These are phyloP conservation scores for Brachionus plicatilis DNA, from an alignment of 1,140 invertebrate species.

Conservation along the genomic window DNA sequence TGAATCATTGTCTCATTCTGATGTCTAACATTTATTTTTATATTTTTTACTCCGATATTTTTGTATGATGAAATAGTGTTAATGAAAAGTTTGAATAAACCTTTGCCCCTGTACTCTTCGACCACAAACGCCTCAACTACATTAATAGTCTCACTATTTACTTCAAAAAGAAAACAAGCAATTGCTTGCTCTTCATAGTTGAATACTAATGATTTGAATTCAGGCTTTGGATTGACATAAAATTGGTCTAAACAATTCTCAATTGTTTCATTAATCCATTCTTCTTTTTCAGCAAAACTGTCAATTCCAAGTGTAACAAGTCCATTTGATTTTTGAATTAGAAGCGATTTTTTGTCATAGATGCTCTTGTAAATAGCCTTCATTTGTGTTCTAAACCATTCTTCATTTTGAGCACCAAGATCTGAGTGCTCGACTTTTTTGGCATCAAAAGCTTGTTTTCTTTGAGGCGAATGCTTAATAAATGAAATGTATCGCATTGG, in stretches of 20 bases:
- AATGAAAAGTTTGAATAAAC: neutral
- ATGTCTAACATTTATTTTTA: neutral
- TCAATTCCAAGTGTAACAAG: neutral
- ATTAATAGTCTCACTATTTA: neutral
- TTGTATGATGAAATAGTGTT: slow-evolving; percentile 2
- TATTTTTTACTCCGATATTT: neutral
- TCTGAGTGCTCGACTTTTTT: neutral
- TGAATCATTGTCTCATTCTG: neutral
- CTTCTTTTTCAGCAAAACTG: neutral
- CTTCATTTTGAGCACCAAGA: neutral
- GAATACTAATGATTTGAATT: neutral
- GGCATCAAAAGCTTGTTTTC: neutral
- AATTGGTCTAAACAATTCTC: neutral
- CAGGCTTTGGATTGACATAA: neutral
- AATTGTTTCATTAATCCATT: neutral
- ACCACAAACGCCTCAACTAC: neutral
- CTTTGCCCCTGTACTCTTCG: neutral
- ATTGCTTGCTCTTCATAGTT: neutral
- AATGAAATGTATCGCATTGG: neutral
- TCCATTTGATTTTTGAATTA: neutral
- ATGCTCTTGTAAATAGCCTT: neutral
- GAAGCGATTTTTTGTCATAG: neutral
- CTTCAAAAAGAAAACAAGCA: neutral
- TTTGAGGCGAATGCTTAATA: neutral
- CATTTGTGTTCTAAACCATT: neutral